phyloP scores from a whole-genome alignment of 2,797 vertebrate species.

The Hirundo rustica region DNA sequence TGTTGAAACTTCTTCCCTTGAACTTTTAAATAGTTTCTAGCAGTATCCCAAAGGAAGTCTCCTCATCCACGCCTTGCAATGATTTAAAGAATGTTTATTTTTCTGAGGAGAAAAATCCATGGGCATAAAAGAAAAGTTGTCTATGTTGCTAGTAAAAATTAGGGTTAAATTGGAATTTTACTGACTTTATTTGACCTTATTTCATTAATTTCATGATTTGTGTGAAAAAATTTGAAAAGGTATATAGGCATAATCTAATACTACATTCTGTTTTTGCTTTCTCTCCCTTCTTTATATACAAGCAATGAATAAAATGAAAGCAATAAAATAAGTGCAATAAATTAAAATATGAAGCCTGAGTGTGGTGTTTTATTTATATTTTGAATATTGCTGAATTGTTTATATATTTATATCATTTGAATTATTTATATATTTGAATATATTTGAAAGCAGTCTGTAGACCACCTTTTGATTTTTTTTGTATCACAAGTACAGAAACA shows the following conservation, averaged over 20 bases:
- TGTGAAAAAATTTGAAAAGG: neutral
- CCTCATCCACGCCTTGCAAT: neutral
- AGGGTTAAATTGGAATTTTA: neutral
- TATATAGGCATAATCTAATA: neutral
- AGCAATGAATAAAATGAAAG: neutral
- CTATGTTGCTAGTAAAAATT: neutral
- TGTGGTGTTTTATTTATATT: neutral
- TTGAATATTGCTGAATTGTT: too few species aligned
- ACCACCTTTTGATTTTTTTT: neutral
- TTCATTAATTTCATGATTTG: neutral
- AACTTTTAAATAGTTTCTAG: slow-evolving; percentile 24
- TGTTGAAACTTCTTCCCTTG: slow-evolving; percentile 19
- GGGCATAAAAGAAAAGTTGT: neutral
- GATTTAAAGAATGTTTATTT: neutral
- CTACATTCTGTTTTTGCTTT: neutral
- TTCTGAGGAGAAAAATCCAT: neutral
- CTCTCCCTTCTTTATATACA: neutral
- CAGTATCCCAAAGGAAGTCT: neutral
- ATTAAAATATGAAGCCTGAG: neutral
- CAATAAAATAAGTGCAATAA: neutral
- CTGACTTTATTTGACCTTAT: neutral
- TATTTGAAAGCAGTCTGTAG: neutral
- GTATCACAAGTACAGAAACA: neutral
- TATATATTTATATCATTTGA: too few species aligned
- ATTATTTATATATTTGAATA: neutral